phyloP scores from a whole-genome alignment of 2,113 vertebrate genomes.

The Herpailurus yagouaroundi region DNA sequence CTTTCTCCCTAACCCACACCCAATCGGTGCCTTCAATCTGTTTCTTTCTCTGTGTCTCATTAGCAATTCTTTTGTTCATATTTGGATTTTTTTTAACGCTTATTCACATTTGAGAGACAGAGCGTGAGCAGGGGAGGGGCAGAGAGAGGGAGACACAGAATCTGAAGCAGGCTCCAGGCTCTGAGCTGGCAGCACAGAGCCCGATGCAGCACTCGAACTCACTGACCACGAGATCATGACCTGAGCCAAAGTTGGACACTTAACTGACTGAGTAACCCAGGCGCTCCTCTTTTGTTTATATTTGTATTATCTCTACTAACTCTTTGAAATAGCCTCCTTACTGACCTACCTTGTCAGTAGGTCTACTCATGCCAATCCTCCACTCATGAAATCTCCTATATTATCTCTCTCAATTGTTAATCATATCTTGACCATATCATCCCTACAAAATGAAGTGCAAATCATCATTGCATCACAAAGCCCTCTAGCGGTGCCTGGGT shows the following conservation, averaged over 20 bases:
- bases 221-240: too few relatives aligned
- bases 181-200: too few relatives aligned
- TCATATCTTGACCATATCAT: neutral
- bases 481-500: neutral
- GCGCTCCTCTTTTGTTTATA: neutral
- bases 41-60: neutral
- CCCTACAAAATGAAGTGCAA: neutral
- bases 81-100: neutral
- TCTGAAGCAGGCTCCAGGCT: too few relatives aligned
- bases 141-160: too few relatives aligned
- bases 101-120: too few relatives aligned
- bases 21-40: neutral
- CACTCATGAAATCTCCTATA: neutral
- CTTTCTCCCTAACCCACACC: neutral
- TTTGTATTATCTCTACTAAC: neutral
- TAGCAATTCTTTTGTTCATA: neutral
- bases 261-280: too few relatives aligned
- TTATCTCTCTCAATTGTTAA: neutral
- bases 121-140: too few relatives aligned
- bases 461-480: neutral
- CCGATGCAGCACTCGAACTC: too few relatives aligned
- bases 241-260: too few relatives aligned
- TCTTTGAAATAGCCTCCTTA: neutral
- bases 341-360: neutral
- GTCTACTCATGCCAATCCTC: neutral